These are phyloP conservation scores for Calosoma granatense DNA, from an alignment of 1,140 invertebrate species.

Conservation along the genomic window DNA sequence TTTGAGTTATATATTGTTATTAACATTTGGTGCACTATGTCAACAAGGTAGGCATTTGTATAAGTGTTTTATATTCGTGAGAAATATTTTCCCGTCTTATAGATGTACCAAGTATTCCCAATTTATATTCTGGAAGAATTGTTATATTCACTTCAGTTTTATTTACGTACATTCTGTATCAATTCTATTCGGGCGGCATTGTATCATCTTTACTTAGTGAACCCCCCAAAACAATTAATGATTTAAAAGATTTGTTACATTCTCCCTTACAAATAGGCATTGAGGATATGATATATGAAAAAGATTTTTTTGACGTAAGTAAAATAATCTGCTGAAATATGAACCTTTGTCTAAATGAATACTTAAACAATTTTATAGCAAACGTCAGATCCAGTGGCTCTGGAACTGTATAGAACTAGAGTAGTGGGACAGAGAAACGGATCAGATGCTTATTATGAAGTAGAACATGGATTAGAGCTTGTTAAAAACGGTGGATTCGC, in stretches of 20 bases:
- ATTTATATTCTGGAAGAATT: slow-evolving; percentile 40
- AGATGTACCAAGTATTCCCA: slow-evolving; percentile 18
- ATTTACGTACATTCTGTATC: slow-evolving; percentile 51
- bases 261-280: slow-evolving; percentile 49
- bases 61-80: not conserved
- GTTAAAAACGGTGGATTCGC: slow-evolving; percentile 38
- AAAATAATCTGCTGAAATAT: slow-evolving; percentile 1
- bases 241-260: slow-evolving; percentile 44
- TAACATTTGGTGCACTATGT: slow-evolving; percentile 34
- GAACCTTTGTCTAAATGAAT: slow-evolving; percentile 1
- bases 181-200: slow-evolving; percentile 64
- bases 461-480: slow-evolving; percentile 12
- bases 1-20: slow-evolving; percentile 27
- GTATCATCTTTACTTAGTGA: slow-evolving; percentile 58
- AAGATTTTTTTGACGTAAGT: slow-evolving; percentile 48
- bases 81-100: slow-evolving; percentile 27
- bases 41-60: slow-evolving; percentile 29
- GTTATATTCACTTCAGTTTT: slow-evolving; percentile 50
- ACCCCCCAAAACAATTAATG: slow-evolving; percentile 50
- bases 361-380: slow-evolving; percentile 33
- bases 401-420: slow-evolving; percentile 42
- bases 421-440: slow-evolving; percentile 27
- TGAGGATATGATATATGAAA: slow-evolving; percentile 50
- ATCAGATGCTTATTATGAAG: slow-evolving; percentile 14
- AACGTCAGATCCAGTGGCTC: slow-evolving; percentile 42